Percentiles rank a stretch among this genome's conserved stretches.
Evolutionary conservation across 2,797 vertebrate species (phyloP).

Genomic region (Amazona ochrocephala): DNA sequence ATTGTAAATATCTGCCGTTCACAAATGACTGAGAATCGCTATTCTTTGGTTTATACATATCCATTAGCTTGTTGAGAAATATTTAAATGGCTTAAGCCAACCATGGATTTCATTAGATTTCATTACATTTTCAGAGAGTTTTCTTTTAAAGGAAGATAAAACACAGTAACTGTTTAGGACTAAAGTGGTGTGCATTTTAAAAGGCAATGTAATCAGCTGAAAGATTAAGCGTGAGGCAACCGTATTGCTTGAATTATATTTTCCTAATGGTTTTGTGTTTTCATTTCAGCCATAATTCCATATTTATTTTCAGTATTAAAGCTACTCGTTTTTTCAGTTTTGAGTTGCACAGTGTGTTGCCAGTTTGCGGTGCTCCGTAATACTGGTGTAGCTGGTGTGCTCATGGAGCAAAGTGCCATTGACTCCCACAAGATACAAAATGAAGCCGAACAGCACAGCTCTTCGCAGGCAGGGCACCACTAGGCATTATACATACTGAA

Average conservation of each 20-base stretch:
- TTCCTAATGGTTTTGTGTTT: background rate
- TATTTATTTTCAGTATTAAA: background rate
- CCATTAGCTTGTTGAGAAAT: background rate
- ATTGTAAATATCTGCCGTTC: constrained; percentile 8
- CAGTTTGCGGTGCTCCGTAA: background rate
- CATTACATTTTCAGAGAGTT: background rate
- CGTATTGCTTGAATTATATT: background rate
- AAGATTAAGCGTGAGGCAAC: background rate
- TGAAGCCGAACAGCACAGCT: background rate
- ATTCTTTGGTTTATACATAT: background rate
- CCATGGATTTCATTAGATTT: background rate
- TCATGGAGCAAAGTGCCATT: background rate
- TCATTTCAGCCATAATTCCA: background rate
- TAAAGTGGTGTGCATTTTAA: background rate
- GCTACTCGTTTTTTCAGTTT: background rate
- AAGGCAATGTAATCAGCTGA: background rate
- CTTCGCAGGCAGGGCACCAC: background rate
- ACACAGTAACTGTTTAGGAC: background rate
- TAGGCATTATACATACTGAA: background rate
- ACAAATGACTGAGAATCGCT: background rate
- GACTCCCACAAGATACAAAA: background rate
- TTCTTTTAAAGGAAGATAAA: background rate
- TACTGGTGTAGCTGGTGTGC: background rate
- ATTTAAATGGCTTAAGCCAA: background rate
- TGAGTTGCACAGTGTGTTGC: background rate